A percentile compares a stretch with the other conserved stretches of the same genome.
Evolutionary conservation across 2,888 invertebrate species (phyloP).

Genomic region (Anthophora plumipes): DNA sequence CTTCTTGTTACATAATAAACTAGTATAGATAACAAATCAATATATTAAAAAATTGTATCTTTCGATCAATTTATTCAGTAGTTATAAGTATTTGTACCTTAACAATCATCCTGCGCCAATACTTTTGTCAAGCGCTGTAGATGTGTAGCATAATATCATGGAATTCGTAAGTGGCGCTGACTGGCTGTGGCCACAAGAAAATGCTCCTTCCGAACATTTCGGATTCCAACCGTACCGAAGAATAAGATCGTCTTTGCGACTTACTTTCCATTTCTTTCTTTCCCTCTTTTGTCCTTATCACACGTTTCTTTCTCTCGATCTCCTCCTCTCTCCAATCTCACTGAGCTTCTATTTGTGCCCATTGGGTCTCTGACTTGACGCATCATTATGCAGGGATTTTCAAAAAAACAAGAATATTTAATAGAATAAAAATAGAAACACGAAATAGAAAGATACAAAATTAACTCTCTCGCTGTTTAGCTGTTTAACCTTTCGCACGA

Average conservation of each 20-base stretch:
- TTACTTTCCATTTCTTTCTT: constrained; percentile 32
- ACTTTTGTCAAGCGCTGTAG: background rate
- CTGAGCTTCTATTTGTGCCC: constrained; percentile 43
- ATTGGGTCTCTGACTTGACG: constrained; percentile 67
- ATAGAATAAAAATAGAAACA: too few species aligned
- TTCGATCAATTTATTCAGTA: too few species aligned
- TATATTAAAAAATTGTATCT: too few species aligned
- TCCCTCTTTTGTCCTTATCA: constrained; percentile 13
- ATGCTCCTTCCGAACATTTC: constrained; percentile 75
- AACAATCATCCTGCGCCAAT: too few species aligned
- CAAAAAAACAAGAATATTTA: too few species aligned
- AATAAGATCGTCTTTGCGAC: constrained; percentile 67
- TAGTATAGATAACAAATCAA: too few species aligned
- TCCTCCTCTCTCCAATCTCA: background rate
- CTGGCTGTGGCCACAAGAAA: constrained; percentile 71
- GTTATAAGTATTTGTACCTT: too few species aligned
- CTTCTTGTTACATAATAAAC: too few species aligned
- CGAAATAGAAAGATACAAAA: too few species aligned
- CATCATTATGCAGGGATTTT: too few species aligned
- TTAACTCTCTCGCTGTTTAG: too few species aligned
- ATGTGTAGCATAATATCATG: constrained; percentile 54
- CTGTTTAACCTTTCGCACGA: too few species aligned
- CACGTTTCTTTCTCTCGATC: constrained; percentile 5
- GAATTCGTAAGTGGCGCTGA: constrained; percentile 73
- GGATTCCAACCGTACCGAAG: constrained; percentile 72